Evolutionary conservation across 2,888 invertebrate genomes (phyloP).

Genomic region (Syrphus vitripennis): DNA sequence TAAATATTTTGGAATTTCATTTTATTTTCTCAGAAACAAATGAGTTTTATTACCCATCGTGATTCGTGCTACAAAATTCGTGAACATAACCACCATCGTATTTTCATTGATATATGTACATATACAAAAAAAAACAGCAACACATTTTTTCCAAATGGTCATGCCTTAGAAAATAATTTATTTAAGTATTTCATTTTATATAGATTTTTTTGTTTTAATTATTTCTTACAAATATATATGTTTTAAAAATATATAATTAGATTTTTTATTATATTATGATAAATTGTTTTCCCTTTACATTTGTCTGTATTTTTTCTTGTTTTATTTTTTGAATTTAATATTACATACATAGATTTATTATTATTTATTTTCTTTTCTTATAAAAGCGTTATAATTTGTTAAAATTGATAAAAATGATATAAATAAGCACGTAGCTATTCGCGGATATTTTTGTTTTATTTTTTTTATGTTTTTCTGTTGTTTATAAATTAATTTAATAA

Average conservation of each 20-base stretch:
- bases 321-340: slow-evolving; percentile 11
- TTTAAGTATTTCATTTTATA: slow-evolving; percentile 70
- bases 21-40: no score
- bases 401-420: slow-evolving; percentile 67
- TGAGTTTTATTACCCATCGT: no score
- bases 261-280: slow-evolving; percentile 51
- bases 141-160: slow-evolving; percentile 59
- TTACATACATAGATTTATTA: slow-evolving; percentile 25
- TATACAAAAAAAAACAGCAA: neutral
- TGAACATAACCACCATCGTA: no score
- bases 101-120: no score
- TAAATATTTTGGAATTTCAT: no score
- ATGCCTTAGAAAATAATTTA: slow-evolving; percentile 72
- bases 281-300: slow-evolving; percentile 70
- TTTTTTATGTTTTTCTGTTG: slow-evolving; percentile 22
- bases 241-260: slow-evolving; percentile 70
- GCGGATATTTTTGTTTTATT: slow-evolving; percentile 48
- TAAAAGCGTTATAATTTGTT: slow-evolving; percentile 68
- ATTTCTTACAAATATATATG: slow-evolving; percentile 72
- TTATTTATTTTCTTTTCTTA: slow-evolving; percentile 29
- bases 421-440: slow-evolving; percentile 61
- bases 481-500: slow-evolving; percentile 52
- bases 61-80: no score
- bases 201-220: slow-evolving; percentile 54
- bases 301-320: slow-evolving; percentile 40